Evolutionary conservation across 2,888 invertebrate species (phyloP).

Genomic region (Drosophila meridionalis): DNA sequence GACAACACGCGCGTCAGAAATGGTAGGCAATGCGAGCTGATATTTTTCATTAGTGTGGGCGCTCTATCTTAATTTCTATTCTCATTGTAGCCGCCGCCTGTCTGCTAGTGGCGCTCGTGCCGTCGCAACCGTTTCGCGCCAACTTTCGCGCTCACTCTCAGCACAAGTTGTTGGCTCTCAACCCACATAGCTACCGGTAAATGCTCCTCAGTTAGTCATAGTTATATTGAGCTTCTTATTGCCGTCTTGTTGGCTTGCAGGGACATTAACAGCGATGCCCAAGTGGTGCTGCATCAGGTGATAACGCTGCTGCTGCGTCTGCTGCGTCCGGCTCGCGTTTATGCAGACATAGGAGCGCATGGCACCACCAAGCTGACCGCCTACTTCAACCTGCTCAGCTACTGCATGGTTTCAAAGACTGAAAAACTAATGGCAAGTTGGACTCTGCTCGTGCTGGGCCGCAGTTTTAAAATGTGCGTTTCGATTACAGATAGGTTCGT

Average conservation of each 20-base stretch:
- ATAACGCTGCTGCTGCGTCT: constrained; percentile 91
- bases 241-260: constrained; percentile 53
- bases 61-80: constrained; percentile 4
- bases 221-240: too few species aligned
- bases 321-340: constrained; percentile 93
- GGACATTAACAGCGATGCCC: constrained; percentile 87
- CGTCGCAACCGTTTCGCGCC: constrained; percentile 95
- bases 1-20: constrained; percentile 94
- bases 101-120: constrained; percentile 95
- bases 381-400: constrained; percentile 96
- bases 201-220: background rate
- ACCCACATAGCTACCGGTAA: constrained; percentile 81
- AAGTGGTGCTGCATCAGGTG: constrained; percentile 88
- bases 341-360: constrained; percentile 93
- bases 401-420: constrained; percentile 94
- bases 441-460: background rate
- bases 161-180: constrained; percentile 82
- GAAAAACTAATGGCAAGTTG: constrained; percentile 94
- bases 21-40: constrained; percentile 85
- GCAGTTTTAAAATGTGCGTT: constrained; percentile 9
- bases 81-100: constrained; percentile 90
- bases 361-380: constrained; percentile 96
- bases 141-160: constrained; percentile 89
- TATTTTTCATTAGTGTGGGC: background rate
- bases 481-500: constrained; percentile 93